These are phyloP conservation scores for Myxocyprinus asiaticus DNA, from an alignment of 2,113 vertebrate species.

Conservation along the genomic window DNA sequence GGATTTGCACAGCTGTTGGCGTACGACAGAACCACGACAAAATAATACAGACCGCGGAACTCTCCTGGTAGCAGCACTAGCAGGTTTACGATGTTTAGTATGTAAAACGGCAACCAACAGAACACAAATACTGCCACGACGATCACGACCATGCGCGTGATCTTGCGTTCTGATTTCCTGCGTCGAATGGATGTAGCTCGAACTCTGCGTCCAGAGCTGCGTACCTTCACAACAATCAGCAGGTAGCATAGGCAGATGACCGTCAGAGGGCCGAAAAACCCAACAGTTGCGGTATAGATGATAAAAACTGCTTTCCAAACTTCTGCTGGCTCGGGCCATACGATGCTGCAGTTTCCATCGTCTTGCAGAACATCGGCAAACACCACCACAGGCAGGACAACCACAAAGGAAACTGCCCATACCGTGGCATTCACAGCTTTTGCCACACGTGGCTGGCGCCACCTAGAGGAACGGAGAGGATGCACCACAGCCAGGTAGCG, in stretches of 20 bases:
- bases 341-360: constrained; percentile 90
- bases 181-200: constrained; percentile 81
- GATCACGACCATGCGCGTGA: constrained; percentile 93
- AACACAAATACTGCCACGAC: constrained; percentile 90
- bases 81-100: constrained; percentile 91
- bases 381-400: constrained; percentile 90
- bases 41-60: constrained; percentile 88
- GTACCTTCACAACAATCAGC: constrained; percentile 89
- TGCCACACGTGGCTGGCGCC: constrained; percentile 87
- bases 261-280: constrained; percentile 89
- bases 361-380: constrained; percentile 86
- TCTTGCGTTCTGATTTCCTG: constrained; percentile 85
- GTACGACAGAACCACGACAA: constrained; percentile 93
- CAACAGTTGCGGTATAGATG: constrained; percentile 85
- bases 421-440: constrained; percentile 84
- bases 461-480: constrained; percentile 84
- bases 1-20: constrained; percentile 96
- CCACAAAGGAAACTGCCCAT: constrained; percentile 88
- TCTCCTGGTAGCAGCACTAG: constrained; percentile 86
- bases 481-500: constrained; percentile 94
- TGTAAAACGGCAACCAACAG: constrained; percentile 94
- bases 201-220: constrained; percentile 83
- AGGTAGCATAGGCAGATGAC: constrained; percentile 93
- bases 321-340: constrained; percentile 88
- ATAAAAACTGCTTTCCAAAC: constrained; percentile 91